A percentile compares a stretch with the other conserved stretches of the same genome.
These are phyloP conservation scores for Phrynocephalus vlangalii DNA, from an alignment of 2,797 vertebrate species.

Conservation along the genomic window DNA sequence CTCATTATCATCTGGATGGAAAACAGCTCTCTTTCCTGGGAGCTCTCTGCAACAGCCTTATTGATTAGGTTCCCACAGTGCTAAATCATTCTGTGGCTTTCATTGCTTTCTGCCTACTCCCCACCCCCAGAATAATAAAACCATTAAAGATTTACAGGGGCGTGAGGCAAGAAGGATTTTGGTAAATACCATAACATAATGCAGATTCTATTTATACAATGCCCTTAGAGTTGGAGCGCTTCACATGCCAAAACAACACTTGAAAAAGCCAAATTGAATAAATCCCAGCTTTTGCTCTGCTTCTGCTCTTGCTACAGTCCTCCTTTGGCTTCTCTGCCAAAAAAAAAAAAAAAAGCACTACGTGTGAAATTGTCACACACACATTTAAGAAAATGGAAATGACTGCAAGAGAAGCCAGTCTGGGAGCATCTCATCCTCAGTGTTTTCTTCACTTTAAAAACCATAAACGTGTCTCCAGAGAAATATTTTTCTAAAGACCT, in stretches of 20 bases:
- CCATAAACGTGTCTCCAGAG: background rate
- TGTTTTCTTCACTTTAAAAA: constrained; percentile 4
- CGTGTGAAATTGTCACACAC: constrained; percentile 22
- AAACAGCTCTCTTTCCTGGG: constrained; percentile 82
- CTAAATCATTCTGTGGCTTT: constrained; percentile 83
- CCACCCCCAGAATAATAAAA: constrained; percentile 80
- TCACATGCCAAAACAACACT: constrained; percentile 56
- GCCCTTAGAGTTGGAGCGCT: constrained; percentile 57
- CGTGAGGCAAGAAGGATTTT: constrained; percentile 66
- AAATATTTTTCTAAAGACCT: background rate
- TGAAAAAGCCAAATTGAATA: constrained; percentile 68
- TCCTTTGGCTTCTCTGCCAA: constrained; percentile 35
- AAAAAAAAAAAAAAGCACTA: constrained; percentile 21
- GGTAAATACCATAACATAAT: constrained; percentile 66
- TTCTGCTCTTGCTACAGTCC: constrained; percentile 44
- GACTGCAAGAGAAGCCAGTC: background rate
- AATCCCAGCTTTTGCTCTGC: constrained; percentile 65
- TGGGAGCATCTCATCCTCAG: background rate
- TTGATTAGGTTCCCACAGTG: constrained; percentile 84
- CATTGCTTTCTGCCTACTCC: constrained; percentile 76
- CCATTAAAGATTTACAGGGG: constrained; percentile 77
- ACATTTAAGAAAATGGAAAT: constrained; percentile 55
- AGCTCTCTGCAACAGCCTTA: constrained; percentile 78
- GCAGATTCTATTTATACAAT: constrained; percentile 66
- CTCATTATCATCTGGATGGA: constrained; percentile 87